phyloP scores from a whole-genome alignment of 2,888 invertebrate species.

The Drosophila lacicola region DNA sequence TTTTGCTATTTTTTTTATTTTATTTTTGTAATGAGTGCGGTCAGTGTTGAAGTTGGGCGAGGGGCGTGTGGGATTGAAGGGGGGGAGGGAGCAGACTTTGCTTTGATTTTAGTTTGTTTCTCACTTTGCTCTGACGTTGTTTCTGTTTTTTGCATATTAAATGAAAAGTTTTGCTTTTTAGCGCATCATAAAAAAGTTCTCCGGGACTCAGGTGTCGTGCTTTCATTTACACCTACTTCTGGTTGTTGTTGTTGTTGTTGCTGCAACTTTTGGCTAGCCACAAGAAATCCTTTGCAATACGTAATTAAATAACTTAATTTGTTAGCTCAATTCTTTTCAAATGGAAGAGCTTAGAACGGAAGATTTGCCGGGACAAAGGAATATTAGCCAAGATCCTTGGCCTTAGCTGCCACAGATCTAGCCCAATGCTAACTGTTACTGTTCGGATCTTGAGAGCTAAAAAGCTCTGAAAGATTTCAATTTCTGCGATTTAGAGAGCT shows the following conservation, averaged over 20 bases:
- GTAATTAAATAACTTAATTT: neutral
- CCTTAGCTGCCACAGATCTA: too few relatives aligned
- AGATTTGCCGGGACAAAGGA: too few relatives aligned
- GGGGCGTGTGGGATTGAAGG: too few relatives aligned
- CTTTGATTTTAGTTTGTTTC: neutral
- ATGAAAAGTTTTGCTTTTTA: constrained; percentile 63
- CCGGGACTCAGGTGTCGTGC: constrained; percentile 69
- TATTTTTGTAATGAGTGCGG: constrained; percentile 22
- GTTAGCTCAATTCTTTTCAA: too few relatives aligned
- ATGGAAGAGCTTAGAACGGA: too few relatives aligned
- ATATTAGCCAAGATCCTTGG: too few relatives aligned
- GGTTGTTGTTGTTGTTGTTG: constrained; percentile 2
- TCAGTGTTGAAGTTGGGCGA: neutral
- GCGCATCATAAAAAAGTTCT: constrained; percentile 68
- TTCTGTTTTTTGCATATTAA: constrained; percentile 50
- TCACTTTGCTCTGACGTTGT: constrained; percentile 9
- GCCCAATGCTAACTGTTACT: too few relatives aligned
- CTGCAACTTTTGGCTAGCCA: constrained; percentile 11
- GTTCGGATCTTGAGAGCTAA: too few relatives aligned
- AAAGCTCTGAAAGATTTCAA: too few relatives aligned
- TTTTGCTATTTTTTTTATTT: neutral
- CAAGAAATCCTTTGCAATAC: constrained; percentile 1
- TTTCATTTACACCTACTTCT: constrained; percentile 72
- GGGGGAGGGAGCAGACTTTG: neutral
- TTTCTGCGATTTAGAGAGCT: too few relatives aligned